Evolutionary conservation across 2,888 invertebrate genomes (phyloP).

Genomic region (Parelbella ahira): DNA sequence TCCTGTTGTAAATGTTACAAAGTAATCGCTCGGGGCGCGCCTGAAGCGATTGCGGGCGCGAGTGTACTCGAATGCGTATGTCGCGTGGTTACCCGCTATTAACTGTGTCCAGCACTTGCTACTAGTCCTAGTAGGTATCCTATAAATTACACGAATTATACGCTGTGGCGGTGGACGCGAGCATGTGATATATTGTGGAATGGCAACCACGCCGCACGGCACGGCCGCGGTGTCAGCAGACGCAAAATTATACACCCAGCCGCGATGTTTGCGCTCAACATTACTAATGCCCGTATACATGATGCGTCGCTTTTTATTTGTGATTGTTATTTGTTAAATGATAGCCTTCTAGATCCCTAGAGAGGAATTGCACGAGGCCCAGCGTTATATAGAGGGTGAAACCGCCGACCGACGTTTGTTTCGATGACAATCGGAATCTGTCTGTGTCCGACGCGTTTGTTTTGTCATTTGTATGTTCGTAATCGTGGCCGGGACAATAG

Average conservation of each 20-base stretch:
- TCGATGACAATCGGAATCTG: constrained; percentile 70
- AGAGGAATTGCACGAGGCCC: constrained; percentile 58
- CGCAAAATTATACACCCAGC: constrained; percentile 70
- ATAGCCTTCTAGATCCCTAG: constrained; percentile 61
- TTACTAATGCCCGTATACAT: constrained; percentile 55
- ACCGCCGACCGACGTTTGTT: constrained; percentile 52
- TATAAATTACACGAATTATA: constrained; percentile 79
- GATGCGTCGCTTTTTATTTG: constrained; percentile 57
- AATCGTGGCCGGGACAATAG: constrained; percentile 11
- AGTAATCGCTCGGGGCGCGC: constrained; percentile 28
- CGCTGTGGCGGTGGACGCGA: constrained; percentile 57
- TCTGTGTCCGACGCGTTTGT: constrained; percentile 56
- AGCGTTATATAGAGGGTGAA: constrained; percentile 56
- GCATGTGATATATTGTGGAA: constrained; percentile 74
- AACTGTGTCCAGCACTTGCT: constrained; percentile 56
- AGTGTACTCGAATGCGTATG: constrained; percentile 51
- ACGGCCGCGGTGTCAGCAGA: constrained; percentile 61
- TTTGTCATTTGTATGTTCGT: constrained; percentile 59
- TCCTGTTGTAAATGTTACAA: constrained; percentile 23
- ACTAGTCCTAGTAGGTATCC: constrained; percentile 57
- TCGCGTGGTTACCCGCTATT: constrained; percentile 77
- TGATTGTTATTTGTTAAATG: constrained; percentile 70
- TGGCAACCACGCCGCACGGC: constrained; percentile 46
- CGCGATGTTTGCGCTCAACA: constrained; percentile 58
- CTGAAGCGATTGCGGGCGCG: constrained; percentile 29